phyloP scores from a whole-genome alignment of 2,888 invertebrate species.

The Chaetoderma sp. region DNA sequence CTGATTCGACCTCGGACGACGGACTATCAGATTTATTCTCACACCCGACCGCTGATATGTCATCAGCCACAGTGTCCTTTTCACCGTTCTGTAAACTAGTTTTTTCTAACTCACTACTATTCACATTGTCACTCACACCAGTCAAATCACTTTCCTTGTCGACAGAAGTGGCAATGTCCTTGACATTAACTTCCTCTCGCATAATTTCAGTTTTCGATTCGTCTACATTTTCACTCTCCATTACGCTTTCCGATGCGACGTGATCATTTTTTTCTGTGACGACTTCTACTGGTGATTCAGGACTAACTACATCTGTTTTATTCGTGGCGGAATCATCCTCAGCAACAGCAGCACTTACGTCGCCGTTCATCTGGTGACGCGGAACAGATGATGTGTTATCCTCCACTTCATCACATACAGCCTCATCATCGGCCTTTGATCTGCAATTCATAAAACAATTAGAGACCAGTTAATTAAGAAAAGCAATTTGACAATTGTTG shows the following conservation, averaged over 20 bases:
- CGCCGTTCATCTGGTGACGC: no score
- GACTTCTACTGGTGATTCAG: background rate
- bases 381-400: background rate
- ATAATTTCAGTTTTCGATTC: background rate
- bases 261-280: background rate
- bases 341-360: no score
- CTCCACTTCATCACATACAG: background rate
- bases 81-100: constrained; percentile 7
- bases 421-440: constrained; percentile 1
- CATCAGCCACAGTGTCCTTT: constrained; percentile 5
- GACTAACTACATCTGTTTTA: background rate
- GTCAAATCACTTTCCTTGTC: background rate
- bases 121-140: constrained; percentile 13
- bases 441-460: no score
- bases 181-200: background rate
- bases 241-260: background rate
- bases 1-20: no score
- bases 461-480: no score
- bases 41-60: no score
- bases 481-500: no score
- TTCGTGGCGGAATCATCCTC: background rate
- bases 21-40: no score
- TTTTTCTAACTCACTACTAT: constrained; percentile 7
- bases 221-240: background rate
- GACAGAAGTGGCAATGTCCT: background rate